Percentiles rank a stretch among this genome's conserved stretches.
Evolutionary conservation across 2,797 vertebrate species (phyloP).

Genomic region (Oryzias dopingdopingensis): DNA sequence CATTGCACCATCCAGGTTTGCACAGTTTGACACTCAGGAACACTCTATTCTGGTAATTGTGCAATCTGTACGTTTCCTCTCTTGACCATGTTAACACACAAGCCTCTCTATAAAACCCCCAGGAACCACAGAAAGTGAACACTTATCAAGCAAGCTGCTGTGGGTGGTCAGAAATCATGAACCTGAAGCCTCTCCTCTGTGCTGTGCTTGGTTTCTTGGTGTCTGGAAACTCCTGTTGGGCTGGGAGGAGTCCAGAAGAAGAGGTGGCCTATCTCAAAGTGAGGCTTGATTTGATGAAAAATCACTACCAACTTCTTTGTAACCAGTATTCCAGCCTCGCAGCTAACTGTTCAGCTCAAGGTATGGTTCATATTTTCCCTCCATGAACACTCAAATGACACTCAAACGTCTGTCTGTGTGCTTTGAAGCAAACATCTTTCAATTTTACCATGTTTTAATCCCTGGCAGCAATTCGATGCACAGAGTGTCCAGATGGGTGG

Average conservation of each 20-base stretch:
- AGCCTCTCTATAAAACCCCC: conserved; percentile 31
- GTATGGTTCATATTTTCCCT: background rate
- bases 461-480: conserved; percentile 10
- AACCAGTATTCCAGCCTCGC: conserved; percentile 6
- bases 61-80: conserved; percentile 37
- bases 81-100: conserved; percentile 8
- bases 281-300: conserved; percentile 14
- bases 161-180: conserved; percentile 10
- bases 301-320: conserved; percentile 20
- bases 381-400: conserved; percentile 1
- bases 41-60: conserved; percentile 24
- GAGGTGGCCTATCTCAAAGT: conserved; percentile 14
- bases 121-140: conserved; percentile 7
- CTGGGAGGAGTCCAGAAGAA: background rate
- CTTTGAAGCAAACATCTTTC: conserved; percentile 2
- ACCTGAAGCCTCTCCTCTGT: conserved; percentile 10
- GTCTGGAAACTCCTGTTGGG: conserved; percentile 11
- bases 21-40: conserved; percentile 13
- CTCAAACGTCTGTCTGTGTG: background rate
- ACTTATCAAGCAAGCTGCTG: background rate
- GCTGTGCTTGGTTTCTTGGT: conserved; percentile 23
- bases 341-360: conserved; percentile 24
- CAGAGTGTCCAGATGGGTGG: conserved; percentile 18
- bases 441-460: background rate
- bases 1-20: conserved; percentile 32